Base-by-base conservation (phyloP, 2,888 invertebrate genomes). In the Noctua janthina region DNA sequence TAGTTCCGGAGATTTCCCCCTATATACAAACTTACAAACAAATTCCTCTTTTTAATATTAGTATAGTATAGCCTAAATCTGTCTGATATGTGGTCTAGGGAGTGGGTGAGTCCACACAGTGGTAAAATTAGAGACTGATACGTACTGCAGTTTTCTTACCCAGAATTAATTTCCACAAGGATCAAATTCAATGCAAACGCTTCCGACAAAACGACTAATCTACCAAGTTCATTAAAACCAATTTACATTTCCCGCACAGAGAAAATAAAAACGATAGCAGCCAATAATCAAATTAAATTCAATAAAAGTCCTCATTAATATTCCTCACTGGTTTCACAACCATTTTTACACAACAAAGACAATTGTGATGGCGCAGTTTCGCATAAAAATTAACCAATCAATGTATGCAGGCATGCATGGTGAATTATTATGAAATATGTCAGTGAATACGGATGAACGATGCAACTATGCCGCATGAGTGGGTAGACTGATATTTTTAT, bases 341-440 rank as follows among this genome's bases (percentile, higher is more conserved):
- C 87, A 89, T 88, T 90, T 91, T 91, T 83, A 88, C 82, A 89
- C 86, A 86, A 90, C 90, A 90, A 89, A 91, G 91, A 88, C 90
- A 91, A 90, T 88, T 90, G 90, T 89, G 85, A 85, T 76, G 74
- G 79, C 85, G 84, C 88, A 78, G 86, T 79, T 84, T 81, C 79
- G 93, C 91, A 91, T 91, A 91, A 91, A 91, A 90, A 92, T 92
- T 89, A 89, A 90, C 89, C 91, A 91, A 93, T 92, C 90, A 91
- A 84, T 86, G 89, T 69, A 76, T 64, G 75, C 84, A 86, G 62
- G 84, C 83, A 89, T 89, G 90, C 88, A 89, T 87, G 87, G 86
- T 90, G 91, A 93, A 93, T 93, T 92, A 92, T 90, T 90, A 91
- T 91, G 90, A 90, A 90, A 92, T 91, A 91, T 87, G 85, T 78